Conservation (phyloP, 2,113 vertebrate genomes). For the Montifringilla adamsi region DNA sequence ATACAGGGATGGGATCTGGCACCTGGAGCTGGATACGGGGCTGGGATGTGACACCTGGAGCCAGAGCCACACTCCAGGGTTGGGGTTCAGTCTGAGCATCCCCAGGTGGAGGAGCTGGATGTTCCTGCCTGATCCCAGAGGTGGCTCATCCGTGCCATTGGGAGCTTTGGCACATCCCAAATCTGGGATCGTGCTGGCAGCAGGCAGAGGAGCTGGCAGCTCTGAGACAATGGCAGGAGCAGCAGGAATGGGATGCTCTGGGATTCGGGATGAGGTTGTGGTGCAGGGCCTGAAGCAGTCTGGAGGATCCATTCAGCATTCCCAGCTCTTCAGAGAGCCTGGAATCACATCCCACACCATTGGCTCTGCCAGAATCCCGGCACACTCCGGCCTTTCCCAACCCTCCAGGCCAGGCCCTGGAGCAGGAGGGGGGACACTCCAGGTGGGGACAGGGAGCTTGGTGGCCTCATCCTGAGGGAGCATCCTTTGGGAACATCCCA, state of each 20-base stretch:
- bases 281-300: not conserved
- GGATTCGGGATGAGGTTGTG: not conserved
- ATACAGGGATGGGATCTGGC: rapidly evolving
- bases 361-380: not conserved
- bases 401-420: not conserved
- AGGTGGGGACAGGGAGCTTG: not conserved
- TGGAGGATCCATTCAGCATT: not conserved
- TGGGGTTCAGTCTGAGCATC: not conserved
- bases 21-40: no score
- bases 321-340: not conserved
- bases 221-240: not conserved
- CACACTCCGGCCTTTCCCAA: not conserved
- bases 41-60: not conserved
- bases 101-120: not conserved
- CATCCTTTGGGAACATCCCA: not conserved
- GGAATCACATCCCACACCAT: not conserved
- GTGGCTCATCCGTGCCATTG: rapidly evolving
- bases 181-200: not conserved
- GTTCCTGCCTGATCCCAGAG: rapidly evolving
- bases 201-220: not conserved
- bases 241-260: not conserved
- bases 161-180: not conserved
- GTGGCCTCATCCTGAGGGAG: not conserved
- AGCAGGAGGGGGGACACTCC: not conserved
- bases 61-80: not conserved